These are phyloP conservation scores for Tubulanus polymorphus DNA, from an alignment of 2,888 invertebrate species.

Conservation along the genomic window DNA sequence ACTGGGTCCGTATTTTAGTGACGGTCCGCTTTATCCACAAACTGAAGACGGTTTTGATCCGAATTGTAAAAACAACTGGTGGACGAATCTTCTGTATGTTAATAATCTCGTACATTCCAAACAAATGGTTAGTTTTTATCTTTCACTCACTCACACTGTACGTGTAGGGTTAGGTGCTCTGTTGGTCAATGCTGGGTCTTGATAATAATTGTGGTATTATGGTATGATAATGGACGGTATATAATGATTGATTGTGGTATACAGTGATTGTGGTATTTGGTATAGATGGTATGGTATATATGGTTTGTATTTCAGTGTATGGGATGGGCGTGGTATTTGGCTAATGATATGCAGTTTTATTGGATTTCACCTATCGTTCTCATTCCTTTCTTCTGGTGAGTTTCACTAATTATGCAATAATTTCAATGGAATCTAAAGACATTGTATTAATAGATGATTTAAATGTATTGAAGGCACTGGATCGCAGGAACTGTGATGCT, in stretches of 20 bases:
- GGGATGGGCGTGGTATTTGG: conserved; percentile 35
- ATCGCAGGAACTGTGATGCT: conserved; percentile 1
- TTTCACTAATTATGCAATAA: conserved; percentile 2
- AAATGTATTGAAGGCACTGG: neutral
- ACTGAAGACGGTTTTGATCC: neutral
- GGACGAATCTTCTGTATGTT: conserved; percentile 34
- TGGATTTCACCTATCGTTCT: conserved; percentile 32
- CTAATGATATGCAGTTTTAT: conserved; percentile 47
- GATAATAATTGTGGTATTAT: too few relatives aligned
- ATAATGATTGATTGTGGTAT: too few relatives aligned
- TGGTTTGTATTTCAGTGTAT: conserved; percentile 41
- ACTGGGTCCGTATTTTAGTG: conserved; percentile 26
- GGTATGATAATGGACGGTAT: too few relatives aligned
- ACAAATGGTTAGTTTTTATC: neutral
- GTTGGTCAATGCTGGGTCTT: too few relatives aligned
- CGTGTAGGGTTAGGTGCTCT: too few relatives aligned
- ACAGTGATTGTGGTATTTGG: too few relatives aligned
- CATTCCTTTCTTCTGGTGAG: conserved; percentile 31
- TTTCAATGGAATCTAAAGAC: neutral
- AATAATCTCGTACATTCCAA: conserved; percentile 25
- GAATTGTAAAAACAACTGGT: conserved; percentile 30
- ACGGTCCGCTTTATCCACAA: conserved; percentile 30
- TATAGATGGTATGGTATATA: too few relatives aligned
- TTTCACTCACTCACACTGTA: too few relatives aligned
- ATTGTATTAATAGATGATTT: neutral